phyloP scores from a whole-genome alignment of 2,797 vertebrate genomes.

The Falco novaeseelandiae region DNA sequence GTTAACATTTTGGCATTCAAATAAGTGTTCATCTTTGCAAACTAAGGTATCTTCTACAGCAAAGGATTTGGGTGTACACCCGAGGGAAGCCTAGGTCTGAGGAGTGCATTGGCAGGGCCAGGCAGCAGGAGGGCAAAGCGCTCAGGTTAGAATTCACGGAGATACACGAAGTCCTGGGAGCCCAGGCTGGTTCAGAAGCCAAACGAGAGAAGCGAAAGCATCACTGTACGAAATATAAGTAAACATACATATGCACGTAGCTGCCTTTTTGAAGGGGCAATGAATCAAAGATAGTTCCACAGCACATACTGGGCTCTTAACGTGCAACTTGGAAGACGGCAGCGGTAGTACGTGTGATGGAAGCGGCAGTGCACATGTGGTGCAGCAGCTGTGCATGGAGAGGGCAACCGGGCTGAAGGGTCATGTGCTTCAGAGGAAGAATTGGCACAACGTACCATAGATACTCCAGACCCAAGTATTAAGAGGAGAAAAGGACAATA shows the following conservation, averaged over 20 bases:
- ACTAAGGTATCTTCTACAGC: neutral
- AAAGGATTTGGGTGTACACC: neutral
- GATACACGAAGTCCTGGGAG: neutral
- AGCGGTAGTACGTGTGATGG: neutral
- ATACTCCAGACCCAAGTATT: neutral
- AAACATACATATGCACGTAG: accelerated
- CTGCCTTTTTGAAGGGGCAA: neutral
- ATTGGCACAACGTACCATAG: neutral
- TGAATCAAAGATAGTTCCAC: neutral
- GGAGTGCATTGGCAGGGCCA: neutral
- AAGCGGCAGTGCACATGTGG: neutral
- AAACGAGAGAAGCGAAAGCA: neutral
- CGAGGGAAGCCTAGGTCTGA: neutral
- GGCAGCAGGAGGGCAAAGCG: neutral
- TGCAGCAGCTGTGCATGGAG: neutral
- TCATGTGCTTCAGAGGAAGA: neutral
- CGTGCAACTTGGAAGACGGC: neutral
- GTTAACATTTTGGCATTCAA: neutral
- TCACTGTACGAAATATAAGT: neutral
- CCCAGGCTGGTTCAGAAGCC: neutral
- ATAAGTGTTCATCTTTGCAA: neutral
- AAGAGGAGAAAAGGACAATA: neutral
- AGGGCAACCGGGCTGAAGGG: neutral
- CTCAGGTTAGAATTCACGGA: neutral
- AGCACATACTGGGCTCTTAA: neutral